phyloP scores from a whole-genome alignment of 2,888 invertebrate species.

The Sphecodes monilicornis region DNA sequence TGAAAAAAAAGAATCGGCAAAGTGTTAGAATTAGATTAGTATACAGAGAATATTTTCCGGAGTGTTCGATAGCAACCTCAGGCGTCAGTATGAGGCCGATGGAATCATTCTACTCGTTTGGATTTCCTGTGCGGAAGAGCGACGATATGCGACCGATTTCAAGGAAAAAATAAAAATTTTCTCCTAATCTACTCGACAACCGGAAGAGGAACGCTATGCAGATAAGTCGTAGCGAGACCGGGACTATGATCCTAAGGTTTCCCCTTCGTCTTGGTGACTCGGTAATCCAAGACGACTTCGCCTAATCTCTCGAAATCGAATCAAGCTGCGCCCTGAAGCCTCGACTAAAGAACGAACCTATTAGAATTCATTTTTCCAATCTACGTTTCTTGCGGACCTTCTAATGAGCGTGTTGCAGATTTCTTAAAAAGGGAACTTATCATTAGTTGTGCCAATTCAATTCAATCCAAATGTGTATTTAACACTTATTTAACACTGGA shows the following conservation, averaged over 20 bases:
- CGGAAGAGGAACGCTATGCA: slow-evolving; percentile 61
- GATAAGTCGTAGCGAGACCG: slow-evolving; percentile 74
- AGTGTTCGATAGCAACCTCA: not conserved
- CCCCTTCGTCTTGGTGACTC: slow-evolving; percentile 78
- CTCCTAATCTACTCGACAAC: slow-evolving; percentile 48
- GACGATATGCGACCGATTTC: not conserved
- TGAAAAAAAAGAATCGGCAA: not conserved
- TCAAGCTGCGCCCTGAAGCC: slow-evolving; percentile 66
- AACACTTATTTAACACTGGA: too few relatives aligned
- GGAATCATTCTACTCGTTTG: slow-evolving; percentile 13
- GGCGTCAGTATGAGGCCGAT: not conserved
- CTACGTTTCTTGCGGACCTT: too few relatives aligned
- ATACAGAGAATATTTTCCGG: not conserved
- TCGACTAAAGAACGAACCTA: slow-evolving; percentile 53
- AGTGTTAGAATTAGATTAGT: not conserved
- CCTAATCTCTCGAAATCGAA: slow-evolving; percentile 72
- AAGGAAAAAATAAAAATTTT: slow-evolving; percentile 16
- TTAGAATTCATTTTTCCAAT: slow-evolving; percentile 33
- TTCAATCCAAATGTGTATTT: not conserved
- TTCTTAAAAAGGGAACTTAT: not conserved
- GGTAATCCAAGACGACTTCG: slow-evolving; percentile 78
- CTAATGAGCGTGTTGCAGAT: not conserved
- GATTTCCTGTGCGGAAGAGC: not conserved
- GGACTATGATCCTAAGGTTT: slow-evolving; percentile 82
- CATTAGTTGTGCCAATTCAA: not conserved